Evolutionary conservation across 1,140 invertebrate species (phyloP), one percentile per base, ranked within the genome.

Genomic region (Mizuhopecten yessoensis): DNA sequence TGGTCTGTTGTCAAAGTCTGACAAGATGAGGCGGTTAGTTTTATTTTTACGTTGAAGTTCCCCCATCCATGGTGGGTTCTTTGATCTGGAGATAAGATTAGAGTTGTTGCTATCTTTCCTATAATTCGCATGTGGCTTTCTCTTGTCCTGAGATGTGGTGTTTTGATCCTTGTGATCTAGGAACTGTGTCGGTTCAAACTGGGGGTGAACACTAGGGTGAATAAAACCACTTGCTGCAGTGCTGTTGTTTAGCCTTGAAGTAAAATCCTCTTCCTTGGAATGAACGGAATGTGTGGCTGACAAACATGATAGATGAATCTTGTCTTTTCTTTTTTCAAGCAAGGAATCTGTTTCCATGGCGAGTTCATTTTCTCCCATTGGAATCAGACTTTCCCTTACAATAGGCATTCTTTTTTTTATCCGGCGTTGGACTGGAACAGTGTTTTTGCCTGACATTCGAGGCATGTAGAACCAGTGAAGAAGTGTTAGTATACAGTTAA

Each of bases 401-500:
- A 92, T 87, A n/a, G 94, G 94, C 34, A 94, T 88, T 29, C 92
- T 34, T 88, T 92, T 93, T 33, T 88, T 87, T 3, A 89, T 90
- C 33, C 87, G 90, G 42, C 86, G 42, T 57, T 86, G 49, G 33
- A 34, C 33, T 10, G 86, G 87, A 0, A 89, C 49, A 2, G 20
- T 29, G 49, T 88, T 90, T 87, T 91, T 92, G 15, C 75, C 39
- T 20, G 86, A 87, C 34, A 92, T 34, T 45, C 91, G 75, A 33
- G 93, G 92, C 29, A 88, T 36, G 39, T 94, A 95, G 57, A 93
- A 95, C 95, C 95, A 96, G 90, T 95, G 94, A 23, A 95, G 91
- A 29, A 95, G 94, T 13, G 94, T 96, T 42, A 94, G 92, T 34
- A 96, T 86, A 86, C 94, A 96, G 57, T 94, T 94, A 3, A 95